Base-by-base conservation (phyloP, 2,888 invertebrate species). In the Cosmia pyralina region DNA sequence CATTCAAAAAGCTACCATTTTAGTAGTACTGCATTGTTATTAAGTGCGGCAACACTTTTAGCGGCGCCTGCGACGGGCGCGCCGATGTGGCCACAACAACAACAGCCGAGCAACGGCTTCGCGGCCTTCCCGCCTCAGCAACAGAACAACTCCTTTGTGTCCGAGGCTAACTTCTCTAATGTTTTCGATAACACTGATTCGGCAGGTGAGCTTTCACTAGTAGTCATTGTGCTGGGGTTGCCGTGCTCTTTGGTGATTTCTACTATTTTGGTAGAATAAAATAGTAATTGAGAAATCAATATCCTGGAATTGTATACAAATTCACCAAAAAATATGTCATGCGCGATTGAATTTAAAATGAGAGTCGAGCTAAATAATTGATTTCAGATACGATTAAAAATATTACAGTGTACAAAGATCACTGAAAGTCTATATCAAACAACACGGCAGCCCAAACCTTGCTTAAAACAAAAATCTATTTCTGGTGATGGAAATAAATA, bases 101-200 rank as follows among this genome's bases (percentile, higher is more conserved):
- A 81, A 81, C 87, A 88, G 87, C 90, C 90, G 86, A 90, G 89
- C 89, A 92, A 92, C 88, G 93, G 93, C 22, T 93, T 92, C 91
- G 88, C 89, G 81, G 90, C 91, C 85, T 90, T 90, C 88, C 90
- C 92, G 76, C 85, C 89, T 72, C 94, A 88, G 91, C 88, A 83
- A 72, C 87, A 84, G 84, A 91, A 91, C 93, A 93, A 92, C 93
- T 89, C 96, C 89, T 98, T 98, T 96, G 98, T 98, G 92, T 97
- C 98, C 91, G 98, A 98, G 94, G 98, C 98, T 95, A 98, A 97
- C 96, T 98, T 98, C 96, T 97, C 98, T 91, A 98, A 98, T 90
- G 98, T 98, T 88, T 98, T 98, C 96, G 98, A 98, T 94, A 97
- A 97, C 95, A 95, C 97, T 90, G 98, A 98, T 93, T 94, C 97